phyloP scores from a whole-genome alignment of 2,113 vertebrate species.

The Prietella phreatophila region DNA sequence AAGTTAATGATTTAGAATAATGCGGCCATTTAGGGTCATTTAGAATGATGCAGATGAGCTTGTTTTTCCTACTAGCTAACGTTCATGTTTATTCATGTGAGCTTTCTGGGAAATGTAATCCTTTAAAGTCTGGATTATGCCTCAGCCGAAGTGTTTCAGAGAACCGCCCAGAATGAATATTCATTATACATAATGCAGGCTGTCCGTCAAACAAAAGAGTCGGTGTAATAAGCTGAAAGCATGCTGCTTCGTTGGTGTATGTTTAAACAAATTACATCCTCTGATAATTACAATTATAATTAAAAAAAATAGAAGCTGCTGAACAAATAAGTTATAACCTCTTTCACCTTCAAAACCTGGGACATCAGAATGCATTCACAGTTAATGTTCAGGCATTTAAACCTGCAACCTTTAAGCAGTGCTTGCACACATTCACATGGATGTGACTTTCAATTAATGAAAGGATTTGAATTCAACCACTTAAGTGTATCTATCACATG shows the following conservation, averaged over 20 bases:
- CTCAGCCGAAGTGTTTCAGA: neutral
- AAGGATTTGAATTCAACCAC: neutral
- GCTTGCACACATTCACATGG: neutral
- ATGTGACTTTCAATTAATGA: neutral
- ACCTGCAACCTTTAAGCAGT: neutral
- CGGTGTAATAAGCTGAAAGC: neutral
- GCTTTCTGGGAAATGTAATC: slow-evolving; percentile 16
- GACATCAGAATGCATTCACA: neutral
- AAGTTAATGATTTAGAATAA: neutral
- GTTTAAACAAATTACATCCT: neutral
- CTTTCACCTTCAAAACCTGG: neutral
- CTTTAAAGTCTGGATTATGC: slow-evolving; percentile 6
- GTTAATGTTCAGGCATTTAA: neutral
- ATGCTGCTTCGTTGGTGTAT: neutral
- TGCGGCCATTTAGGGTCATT: neutral
- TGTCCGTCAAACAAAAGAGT: neutral
- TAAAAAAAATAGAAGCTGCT: neutral
- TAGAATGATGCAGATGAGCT: neutral
- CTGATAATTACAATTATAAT: neutral
- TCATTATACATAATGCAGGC: neutral
- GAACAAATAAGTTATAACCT: neutral
- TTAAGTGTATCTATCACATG: no score
- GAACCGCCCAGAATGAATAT: slow-evolving; percentile 2
- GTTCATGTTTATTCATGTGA: slow-evolving; percentile 15
- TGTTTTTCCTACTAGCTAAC: neutral